Base-by-base conservation (phyloP, 2,888 invertebrate species). In the Nomada goodeniana region DNA sequence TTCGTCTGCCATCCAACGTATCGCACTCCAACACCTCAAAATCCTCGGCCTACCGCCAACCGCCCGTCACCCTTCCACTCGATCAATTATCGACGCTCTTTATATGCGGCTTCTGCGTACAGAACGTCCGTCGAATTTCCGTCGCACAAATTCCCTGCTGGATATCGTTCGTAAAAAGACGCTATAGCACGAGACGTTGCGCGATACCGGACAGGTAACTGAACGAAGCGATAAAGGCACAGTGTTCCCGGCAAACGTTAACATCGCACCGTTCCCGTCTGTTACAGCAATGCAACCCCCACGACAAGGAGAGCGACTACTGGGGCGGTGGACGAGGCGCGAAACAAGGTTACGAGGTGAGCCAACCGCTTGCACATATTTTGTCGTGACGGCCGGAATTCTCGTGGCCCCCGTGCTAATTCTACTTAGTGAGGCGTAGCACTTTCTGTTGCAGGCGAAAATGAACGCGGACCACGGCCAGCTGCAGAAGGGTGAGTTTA, bases 401-500 rank as follows among this genome's bases (percentile, higher is more conserved):
- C 80, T 69, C 81, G 68, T 76, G 76, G 68, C 36, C 63, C 67
- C 74, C 76, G 88, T 88, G 87, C 88, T 83, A 83, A 90, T 92
- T 92, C 91, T 92, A 93, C 90, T 91, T 93, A 88, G 90, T 93
- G 91, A 93, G 91, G 89, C 90, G 88, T 87, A 93, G 93, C 93
- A 93, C 89, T 93, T 93, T 92, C 86, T 93, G 92, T 94, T 94
- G 86, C 93, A 94, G 93, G 95, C 95, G 75, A 95, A 95, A 90
- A 95, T 95, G 95, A 95, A 94, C 88, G 93, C 93, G 74, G 94
- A 94, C 87, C 94, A 94, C 73, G 90, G 91, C 72, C 95, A 95
- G 88, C 93, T 95, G 94, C 95, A 95, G 88, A 95, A 95, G 94
- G 95, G 95, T 95, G 92, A 93, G 94, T 91, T 18, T 47, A 9